phyloP scores from a whole-genome alignment of 2,888 invertebrate species.

The Meloe dianella region DNA sequence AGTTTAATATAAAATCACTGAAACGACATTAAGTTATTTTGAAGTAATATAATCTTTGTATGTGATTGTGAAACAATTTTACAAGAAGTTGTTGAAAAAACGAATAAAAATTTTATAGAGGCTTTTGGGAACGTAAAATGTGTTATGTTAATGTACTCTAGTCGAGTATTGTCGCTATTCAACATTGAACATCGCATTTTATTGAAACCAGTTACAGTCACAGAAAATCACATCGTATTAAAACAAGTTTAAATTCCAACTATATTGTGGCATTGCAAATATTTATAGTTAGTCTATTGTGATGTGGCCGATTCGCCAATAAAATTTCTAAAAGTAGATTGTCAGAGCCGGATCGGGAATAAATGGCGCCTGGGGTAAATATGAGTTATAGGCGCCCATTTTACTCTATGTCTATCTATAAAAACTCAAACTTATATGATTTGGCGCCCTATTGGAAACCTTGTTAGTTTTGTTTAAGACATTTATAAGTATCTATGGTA shows the following conservation, averaged over 20 bases:
- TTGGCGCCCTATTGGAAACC: no score
- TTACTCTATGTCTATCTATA: no score
- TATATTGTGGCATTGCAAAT: no score
- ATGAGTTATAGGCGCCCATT: no score
- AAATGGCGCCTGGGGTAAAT: no score
- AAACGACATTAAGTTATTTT: conserved; percentile 7
- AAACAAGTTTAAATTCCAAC: background rate
- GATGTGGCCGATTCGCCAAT: no score
- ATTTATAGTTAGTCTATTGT: no score
- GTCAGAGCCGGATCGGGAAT: no score
- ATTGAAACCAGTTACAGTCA: conserved; percentile 4
- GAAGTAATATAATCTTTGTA: background rate
- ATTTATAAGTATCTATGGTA: no score
- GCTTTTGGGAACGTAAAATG: conserved; percentile 11
- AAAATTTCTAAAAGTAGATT: no score
- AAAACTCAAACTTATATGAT: no score
- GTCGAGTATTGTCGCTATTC: conserved; percentile 10
- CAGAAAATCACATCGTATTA: background rate
- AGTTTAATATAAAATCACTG: background rate
- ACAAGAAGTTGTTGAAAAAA: background rate
- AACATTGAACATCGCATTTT: conserved; percentile 4
- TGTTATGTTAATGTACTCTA: conserved; percentile 13
- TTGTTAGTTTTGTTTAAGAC: no score
- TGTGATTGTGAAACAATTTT: conserved; percentile 2
- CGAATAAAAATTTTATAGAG: conserved; percentile 28